Percentiles rank a stretch among this genome's conserved stretches.
phyloP scores from a whole-genome alignment of 2,888 invertebrate species.

The Caenorhabditis imperialis region DNA sequence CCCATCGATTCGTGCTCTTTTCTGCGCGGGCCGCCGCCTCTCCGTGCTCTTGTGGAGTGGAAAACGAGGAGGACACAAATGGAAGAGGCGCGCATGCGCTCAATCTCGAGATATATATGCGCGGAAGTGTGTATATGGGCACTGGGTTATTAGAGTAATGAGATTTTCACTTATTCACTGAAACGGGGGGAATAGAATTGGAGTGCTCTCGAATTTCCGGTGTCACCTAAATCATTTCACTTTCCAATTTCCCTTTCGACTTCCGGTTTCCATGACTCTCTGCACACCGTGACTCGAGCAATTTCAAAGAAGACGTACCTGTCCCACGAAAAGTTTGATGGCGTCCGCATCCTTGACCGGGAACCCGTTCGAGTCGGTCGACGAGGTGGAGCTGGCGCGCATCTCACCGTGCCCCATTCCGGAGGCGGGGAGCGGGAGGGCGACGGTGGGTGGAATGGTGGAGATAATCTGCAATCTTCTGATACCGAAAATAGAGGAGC shows the following conservation, averaged over 20 bases:
- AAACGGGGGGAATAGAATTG: neutral
- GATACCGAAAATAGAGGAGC: neutral
- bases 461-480: too few species aligned
- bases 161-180: too few species aligned
- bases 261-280: too few species aligned
- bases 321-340: conserved; percentile 90
- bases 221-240: too few species aligned
- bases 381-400: conserved; percentile 65
- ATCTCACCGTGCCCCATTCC: conserved; percentile 11
- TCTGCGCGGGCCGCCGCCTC: neutral
- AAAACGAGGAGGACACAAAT: neutral
- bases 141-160: too few species aligned
- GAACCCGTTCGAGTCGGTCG: conserved; percentile 78
- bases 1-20: conserved; percentile 12
- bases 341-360: conserved; percentile 81
- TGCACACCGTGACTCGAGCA: too few species aligned
- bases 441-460: conserved; percentile 47
- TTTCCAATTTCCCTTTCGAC: too few species aligned
- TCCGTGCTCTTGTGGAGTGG: neutral
- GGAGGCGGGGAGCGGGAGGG: conserved; percentile 17
- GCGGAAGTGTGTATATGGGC: too few species aligned
- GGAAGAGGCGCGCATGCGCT: neutral
- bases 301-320: conserved; percentile 71
- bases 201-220: neutral
- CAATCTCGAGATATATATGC: too few species aligned